These are phyloP conservation scores for Adrianichthys oophorus DNA, from an alignment of 2,797 vertebrate genomes.

Conservation along the genomic window DNA sequence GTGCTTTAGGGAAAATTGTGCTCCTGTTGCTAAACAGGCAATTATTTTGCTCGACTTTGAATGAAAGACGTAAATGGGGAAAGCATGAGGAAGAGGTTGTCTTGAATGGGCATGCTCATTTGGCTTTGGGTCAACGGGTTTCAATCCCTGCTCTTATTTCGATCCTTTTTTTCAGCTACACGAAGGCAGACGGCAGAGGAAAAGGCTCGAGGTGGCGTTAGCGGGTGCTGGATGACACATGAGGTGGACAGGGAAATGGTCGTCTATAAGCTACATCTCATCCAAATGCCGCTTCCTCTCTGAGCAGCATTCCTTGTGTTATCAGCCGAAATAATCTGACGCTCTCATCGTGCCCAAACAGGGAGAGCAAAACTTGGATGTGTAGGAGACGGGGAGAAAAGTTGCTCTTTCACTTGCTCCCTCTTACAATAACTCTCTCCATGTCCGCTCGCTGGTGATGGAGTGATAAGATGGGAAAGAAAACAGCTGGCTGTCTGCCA, in stretches of 20 bases:
- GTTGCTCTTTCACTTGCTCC: constrained; percentile 30
- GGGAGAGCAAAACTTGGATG: constrained; percentile 67
- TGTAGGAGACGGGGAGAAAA: constrained; percentile 21
- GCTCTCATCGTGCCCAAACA: constrained; percentile 79
- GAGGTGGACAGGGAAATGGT: constrained; percentile 34
- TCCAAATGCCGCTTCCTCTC: constrained; percentile 58
- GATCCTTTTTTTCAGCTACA: constrained; percentile 42
- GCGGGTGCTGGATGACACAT: constrained; percentile 38
- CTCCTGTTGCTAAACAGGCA: not conserved
- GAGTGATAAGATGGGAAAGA: constrained; percentile 72
- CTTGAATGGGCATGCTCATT: constrained; percentile 72
- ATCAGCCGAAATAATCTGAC: constrained; percentile 70
- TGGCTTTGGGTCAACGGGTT: constrained; percentile 66
- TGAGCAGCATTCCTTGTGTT: constrained; percentile 73
- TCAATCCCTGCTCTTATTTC: constrained; percentile 62
- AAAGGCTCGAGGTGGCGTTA: constrained; percentile 14
- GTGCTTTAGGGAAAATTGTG: too few relatives aligned
- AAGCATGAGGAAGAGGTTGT: constrained; percentile 22
- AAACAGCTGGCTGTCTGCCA: constrained; percentile 77
- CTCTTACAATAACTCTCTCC: constrained; percentile 34
- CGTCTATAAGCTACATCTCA: constrained; percentile 64
- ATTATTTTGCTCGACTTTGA: too few relatives aligned
- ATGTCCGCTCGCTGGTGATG: constrained; percentile 77
- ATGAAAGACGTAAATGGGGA: not conserved
- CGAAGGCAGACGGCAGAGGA: constrained; percentile 25